Evolutionary conservation across 1,140 invertebrate species (phyloP), one percentile per base, ranked within the genome.

Genomic region (Elysia chlorotica): DNA sequence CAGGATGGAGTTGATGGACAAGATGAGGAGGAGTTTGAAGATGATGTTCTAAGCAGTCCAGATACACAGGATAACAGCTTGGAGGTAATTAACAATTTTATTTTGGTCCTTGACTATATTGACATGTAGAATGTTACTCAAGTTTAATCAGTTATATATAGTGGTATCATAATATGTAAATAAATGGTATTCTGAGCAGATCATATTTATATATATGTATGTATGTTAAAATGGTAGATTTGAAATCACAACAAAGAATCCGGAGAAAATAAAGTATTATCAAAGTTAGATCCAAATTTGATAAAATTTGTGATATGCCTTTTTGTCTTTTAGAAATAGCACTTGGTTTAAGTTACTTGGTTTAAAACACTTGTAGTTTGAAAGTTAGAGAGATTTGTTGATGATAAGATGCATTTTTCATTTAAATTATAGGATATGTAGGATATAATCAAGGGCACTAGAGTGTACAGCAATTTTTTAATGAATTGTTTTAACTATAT

Each of bases 1-100:
- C 67, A 68, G 5, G 69, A 78, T 17, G 68, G 72, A 28, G 77
- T 77, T 30, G 57, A 62, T 71, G 59, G 63, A 33, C 5, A 63
- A 30, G 69, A 71, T 71, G 69, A 71, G 3, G 69, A 71, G 25
- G 69, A n/a, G 33, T 33, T 63, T 48, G 59, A 63, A n/a, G n/a
- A n/a, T n/a, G n/a, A n/a, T n/a, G n/a, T n/a, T 38, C 38, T 63
- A 3, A 71, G 69, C n/a, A 62, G 57, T 36, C 69, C 69, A 10
- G 57, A 61, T 25, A 71, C 69, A 41, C 69, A 62, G 38, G 59
- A 62, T 10, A 71, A 71, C 38, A 62, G 57, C 31, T 21, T 31
- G 28, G 69, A 71, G 59, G 69, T 71, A 48, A 17, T 48, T 41
- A 37, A 14, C 41, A n/a, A n/a, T n/a, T n/a, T n/a, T n/a, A n/a